phyloP scores from a whole-genome alignment of 2,888 invertebrate genomes.

The Callyntrura sp. region DNA sequence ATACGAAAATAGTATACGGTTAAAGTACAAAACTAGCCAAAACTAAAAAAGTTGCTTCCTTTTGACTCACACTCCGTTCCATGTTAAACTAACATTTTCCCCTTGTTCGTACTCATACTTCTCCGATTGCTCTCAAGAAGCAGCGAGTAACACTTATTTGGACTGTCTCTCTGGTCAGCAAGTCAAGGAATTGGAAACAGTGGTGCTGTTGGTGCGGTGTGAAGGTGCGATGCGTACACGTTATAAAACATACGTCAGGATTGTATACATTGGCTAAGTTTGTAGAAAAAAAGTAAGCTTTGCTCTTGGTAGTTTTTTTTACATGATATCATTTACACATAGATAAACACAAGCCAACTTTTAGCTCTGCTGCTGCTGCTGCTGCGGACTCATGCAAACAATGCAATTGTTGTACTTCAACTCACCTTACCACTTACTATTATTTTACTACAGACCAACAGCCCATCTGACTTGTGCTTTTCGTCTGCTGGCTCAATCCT shows the following conservation, averaged over 20 bases:
- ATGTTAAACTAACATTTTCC: slow-evolving; percentile 15
- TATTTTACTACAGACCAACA: slow-evolving; percentile 5
- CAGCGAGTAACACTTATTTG: slow-evolving; percentile 4
- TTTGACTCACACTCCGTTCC: slow-evolving; percentile 2
- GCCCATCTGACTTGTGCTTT: slow-evolving; percentile 60
- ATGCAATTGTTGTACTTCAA: slow-evolving; percentile 46
- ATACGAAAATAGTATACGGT: not conserved
- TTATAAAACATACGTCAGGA: no score
- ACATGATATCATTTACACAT: slow-evolving; percentile 32
- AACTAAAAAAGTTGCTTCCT: not conserved
- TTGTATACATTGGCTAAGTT: not conserved
- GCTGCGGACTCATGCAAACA: slow-evolving; percentile 40
- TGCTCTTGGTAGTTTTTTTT: slow-evolving; percentile 32
- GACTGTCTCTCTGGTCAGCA: slow-evolving; percentile 7
- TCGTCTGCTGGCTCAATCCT: slow-evolving; percentile 28
- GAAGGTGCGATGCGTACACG: slow-evolving; percentile 63
- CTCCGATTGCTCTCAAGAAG: slow-evolving; percentile 30
- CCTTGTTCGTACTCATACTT: not conserved
- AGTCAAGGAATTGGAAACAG: slow-evolving; percentile 33
- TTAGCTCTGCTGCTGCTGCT: slow-evolving; percentile 1
- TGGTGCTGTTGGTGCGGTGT: no score
- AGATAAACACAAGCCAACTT: slow-evolving; percentile 31
- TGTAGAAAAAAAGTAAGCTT: slow-evolving; percentile 22
- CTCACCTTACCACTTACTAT: no score
- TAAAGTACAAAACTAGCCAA: not conserved